A percentile compares a stretch with the other conserved stretches of the same genome.
phyloP scores from a whole-genome alignment of 2,113 vertebrate genomes.

The Brienomyrus longianalis region DNA sequence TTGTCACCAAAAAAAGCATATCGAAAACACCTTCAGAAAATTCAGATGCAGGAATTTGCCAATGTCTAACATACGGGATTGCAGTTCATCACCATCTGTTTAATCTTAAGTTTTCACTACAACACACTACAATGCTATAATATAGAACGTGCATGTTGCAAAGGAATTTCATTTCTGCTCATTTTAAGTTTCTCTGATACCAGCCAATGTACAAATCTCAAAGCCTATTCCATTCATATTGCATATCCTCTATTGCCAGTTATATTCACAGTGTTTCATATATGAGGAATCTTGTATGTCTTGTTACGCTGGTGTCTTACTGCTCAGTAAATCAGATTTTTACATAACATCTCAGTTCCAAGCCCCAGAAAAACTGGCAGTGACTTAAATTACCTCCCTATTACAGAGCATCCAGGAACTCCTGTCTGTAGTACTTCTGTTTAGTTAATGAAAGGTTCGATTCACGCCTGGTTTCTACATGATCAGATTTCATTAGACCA shows the following conservation, averaged over 20 bases:
- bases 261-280: background rate
- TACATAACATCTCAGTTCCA: background rate
- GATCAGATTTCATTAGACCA: slow-evolving; percentile 9
- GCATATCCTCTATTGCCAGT: background rate
- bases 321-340: background rate
- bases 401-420: slow-evolving; percentile 2
- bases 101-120: background rate
- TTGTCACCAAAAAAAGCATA: background rate
- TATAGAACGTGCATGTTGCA: background rate
- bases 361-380: background rate
- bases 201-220: background rate
- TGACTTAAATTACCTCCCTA: background rate
- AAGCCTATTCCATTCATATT: background rate
- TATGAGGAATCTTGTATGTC: background rate
- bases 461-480: background rate
- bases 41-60: background rate
- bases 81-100: background rate
- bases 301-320: background rate
- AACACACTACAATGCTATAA: background rate
- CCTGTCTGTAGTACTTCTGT: slow-evolving; percentile 8
- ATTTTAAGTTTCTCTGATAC: background rate
- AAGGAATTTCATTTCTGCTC: background rate
- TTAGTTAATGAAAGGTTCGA: slow-evolving; percentile 13
- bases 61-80: background rate
- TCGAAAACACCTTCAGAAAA: background rate